phyloP scores from a whole-genome alignment of 2,113 vertebrate genomes.

The Pholis gunnellus region DNA sequence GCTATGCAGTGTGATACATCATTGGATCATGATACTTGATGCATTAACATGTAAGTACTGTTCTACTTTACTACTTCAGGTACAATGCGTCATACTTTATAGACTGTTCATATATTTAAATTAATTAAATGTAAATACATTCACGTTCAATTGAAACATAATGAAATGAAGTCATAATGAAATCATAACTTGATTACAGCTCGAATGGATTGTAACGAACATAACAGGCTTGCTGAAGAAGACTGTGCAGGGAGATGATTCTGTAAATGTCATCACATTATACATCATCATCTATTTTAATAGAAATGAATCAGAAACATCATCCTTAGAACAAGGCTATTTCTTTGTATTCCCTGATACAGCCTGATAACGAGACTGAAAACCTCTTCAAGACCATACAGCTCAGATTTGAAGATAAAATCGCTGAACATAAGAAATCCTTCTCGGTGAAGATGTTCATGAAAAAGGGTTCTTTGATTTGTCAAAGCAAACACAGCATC shows the following conservation, averaged over 20 bases:
- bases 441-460: not conserved
- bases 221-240: slow-evolving; percentile 10
- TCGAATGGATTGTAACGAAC: slow-evolving; percentile 38
- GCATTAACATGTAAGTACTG: not conserved
- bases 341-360: not conserved
- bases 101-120: not conserved
- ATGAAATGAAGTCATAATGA: slow-evolving; percentile 39
- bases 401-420: not conserved
- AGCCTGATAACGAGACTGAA: not conserved
- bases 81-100: not conserved
- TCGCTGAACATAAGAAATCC: not conserved
- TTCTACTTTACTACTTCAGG: not conserved
- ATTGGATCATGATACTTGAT: not conserved
- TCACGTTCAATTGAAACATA: slow-evolving; percentile 39
- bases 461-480: not conserved
- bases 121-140: slow-evolving; percentile 1
- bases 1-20: not conserved
- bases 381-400: not conserved
- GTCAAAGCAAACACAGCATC: not conserved
- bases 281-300: not conserved
- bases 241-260: not conserved
- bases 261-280: slow-evolving; percentile 8
- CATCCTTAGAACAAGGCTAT: too few species aligned
- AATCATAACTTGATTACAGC: slow-evolving; percentile 43
- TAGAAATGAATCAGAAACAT: not conserved